Base-by-base conservation (phyloP, 2,888 invertebrate genomes). In the Aspidiotus destructor region DNA sequence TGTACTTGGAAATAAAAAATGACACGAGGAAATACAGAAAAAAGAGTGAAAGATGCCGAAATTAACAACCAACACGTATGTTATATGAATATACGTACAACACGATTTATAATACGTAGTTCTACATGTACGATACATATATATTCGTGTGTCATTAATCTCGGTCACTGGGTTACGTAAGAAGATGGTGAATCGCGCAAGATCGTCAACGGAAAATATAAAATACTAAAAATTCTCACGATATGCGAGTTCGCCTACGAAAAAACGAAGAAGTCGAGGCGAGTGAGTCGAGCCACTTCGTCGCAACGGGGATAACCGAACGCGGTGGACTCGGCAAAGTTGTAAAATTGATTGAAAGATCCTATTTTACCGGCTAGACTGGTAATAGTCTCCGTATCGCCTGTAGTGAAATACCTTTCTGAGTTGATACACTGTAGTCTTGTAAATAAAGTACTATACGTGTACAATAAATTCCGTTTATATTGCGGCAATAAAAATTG, bases 331-430 rank as follows among this genome's bases (percentile, higher is more conserved):
- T 48, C 48, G 48, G 48, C 58, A 28, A 28, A 28, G 28, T 58
- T 40, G 58, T 58, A 58, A 58, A 58, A 58, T 58, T 13, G 28
- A 58, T 58, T 58, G 28, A 58, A 58, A 58, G 58, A 58, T 58
- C 58, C 40, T 40, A 58, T 58, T 58, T 58, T 40, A 13, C 28
- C 13, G 13, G 58, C 58, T 40, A 40, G 28, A 28, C 28, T 28
- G 28, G 28, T 28, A 28, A 28, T 28, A 28, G 28, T 28, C 28
- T 28, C 28, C 28, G 28, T 28, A 28, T 28, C 28, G 28, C 28
- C 28, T 28, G 28, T 28, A 28, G 28, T 28, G 1, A 28, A 28
- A 28, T 28, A 5, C 28, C 28, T 28, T 28, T 28, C 28, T 28
- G 28, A 28, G 28, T 28, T 28, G 5, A 28, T 28, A 28, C 28